Percentiles rank a stretch among this genome's conserved stretches.
These are phyloP conservation scores for Sinosuthora webbiana DNA, from an alignment of 2,113 vertebrate species.

Conservation along the genomic window DNA sequence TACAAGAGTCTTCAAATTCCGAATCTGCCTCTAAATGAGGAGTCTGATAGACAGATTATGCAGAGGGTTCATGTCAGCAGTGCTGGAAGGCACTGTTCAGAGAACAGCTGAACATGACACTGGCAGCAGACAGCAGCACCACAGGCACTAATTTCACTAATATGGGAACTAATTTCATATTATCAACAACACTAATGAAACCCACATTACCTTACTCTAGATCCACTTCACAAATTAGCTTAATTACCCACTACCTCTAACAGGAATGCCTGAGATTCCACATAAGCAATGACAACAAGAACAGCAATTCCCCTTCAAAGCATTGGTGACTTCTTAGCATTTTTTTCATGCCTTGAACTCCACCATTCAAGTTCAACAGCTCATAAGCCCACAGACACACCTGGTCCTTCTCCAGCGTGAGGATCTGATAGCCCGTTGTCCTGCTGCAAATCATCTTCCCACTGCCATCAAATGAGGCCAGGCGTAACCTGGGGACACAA, in stretches of 20 bases:
- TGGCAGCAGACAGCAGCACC: neutral
- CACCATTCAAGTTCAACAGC: neutral
- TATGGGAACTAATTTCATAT: neutral
- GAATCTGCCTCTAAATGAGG: neutral
- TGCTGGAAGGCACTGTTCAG: neutral
- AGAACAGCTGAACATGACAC: neutral
- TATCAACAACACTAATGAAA: neutral
- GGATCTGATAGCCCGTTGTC: slow-evolving; percentile 91
- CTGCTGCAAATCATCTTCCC: slow-evolving; percentile 89
- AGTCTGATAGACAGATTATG: neutral
- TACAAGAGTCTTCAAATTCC: neutral
- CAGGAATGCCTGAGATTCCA: neutral
- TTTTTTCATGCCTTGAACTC: neutral
- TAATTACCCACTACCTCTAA: neutral
- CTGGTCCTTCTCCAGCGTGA: slow-evolving; percentile 96
- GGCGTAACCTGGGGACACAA: slow-evolving; percentile 79
- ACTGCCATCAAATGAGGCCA: slow-evolving; percentile 90
- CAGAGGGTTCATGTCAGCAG: neutral
- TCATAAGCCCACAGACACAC: slow-evolving; percentile 59
- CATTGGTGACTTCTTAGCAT: neutral
- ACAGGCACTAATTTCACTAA: neutral
- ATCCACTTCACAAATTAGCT: neutral
- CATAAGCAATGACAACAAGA: neutral
- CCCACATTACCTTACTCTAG: neutral
- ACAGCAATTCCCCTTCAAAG: neutral